Conservation (phyloP, 53 echinoderm and acorn worm species). For the Actinopyga echinites region DNA sequence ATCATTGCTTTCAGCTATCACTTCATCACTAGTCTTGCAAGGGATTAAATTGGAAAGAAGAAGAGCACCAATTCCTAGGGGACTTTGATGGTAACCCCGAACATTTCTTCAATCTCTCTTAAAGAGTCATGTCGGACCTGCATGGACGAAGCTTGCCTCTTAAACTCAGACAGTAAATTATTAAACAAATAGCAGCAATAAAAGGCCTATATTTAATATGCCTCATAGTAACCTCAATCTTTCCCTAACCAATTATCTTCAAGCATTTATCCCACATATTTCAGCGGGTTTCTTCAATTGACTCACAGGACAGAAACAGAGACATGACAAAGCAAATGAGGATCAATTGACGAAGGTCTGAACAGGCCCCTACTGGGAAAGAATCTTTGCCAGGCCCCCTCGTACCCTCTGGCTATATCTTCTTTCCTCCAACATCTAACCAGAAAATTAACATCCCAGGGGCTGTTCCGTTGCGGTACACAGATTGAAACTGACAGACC, state of each 20-base stretch:
- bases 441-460: conserved; percentile 34
- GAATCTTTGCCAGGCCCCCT: conserved; percentile 21
- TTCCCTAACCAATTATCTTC: conserved; percentile 23
- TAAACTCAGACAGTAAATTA: conserved; percentile 19
- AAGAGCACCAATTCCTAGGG: too few relatives aligned
- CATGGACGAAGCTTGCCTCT: too few relatives aligned
- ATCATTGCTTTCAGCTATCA: too few relatives aligned
- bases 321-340: conserved; percentile 11
- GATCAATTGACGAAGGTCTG: conserved; percentile 26
- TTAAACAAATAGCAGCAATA: conserved; percentile 9
- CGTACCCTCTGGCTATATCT: conserved; percentile 30
- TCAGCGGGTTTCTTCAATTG: conserved; percentile 23
- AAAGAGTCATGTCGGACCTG: too few relatives aligned
- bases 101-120: too few relatives aligned
- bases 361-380: conserved; percentile 37
- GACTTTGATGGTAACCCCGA: too few relatives aligned
- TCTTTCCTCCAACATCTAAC: conserved; percentile 28
- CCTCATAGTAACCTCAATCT: conserved; percentile 12
- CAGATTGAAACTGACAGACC: conserved; percentile 24
- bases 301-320: neutral
- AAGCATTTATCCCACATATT: conserved; percentile 29
- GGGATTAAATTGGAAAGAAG: too few relatives aligned
- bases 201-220: conserved; percentile 9
- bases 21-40: too few relatives aligned
- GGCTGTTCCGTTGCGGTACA: conserved; percentile 7